Evolutionary conservation across 1,140 invertebrate genomes (phyloP).

Genomic region (Papilio aristodemus): DNA sequence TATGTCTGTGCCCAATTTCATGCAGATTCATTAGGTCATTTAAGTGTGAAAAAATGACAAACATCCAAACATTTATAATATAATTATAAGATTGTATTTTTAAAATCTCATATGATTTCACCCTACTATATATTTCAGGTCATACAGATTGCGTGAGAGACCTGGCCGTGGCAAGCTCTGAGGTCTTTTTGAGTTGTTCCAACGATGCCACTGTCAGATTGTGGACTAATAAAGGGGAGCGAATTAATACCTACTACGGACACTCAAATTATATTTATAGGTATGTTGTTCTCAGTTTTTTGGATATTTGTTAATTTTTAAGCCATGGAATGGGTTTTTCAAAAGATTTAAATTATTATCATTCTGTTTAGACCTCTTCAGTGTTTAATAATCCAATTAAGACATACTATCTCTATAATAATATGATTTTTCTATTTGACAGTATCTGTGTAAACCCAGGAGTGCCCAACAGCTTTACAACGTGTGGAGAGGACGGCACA

Average conservation of each 20-base stretch:
- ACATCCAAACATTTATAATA: too few species aligned
- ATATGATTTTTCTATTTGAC: too few species aligned
- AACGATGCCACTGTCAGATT: constrained; percentile 93
- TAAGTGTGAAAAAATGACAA: too few species aligned
- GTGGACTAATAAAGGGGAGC: constrained; percentile 91
- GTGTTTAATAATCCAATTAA: too few species aligned
- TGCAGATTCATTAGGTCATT: too few species aligned
- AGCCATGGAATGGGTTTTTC: not conserved
- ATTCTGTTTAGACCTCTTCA: too few species aligned
- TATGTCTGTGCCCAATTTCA: too few species aligned
- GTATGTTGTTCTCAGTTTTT: constrained; percentile 54
- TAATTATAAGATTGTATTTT: too few species aligned
- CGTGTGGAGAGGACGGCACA: constrained; percentile 93
- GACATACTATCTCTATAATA: too few species aligned
- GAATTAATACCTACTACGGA: constrained; percentile 88
- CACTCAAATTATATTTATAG: constrained; percentile 91
- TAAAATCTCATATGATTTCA: too few species aligned
- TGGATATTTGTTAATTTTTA: not conserved
- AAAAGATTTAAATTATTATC: constrained; percentile 54
- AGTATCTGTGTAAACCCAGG: constrained; percentile 84
- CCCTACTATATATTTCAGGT: constrained; percentile 78
- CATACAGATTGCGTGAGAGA: constrained; percentile 96
- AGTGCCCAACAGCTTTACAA: constrained; percentile 83
- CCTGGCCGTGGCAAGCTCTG: constrained; percentile 84
- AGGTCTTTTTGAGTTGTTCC: constrained; percentile 91